phyloP scores from a whole-genome alignment of 2,797 vertebrate species.

The Dallia pectoralis region DNA sequence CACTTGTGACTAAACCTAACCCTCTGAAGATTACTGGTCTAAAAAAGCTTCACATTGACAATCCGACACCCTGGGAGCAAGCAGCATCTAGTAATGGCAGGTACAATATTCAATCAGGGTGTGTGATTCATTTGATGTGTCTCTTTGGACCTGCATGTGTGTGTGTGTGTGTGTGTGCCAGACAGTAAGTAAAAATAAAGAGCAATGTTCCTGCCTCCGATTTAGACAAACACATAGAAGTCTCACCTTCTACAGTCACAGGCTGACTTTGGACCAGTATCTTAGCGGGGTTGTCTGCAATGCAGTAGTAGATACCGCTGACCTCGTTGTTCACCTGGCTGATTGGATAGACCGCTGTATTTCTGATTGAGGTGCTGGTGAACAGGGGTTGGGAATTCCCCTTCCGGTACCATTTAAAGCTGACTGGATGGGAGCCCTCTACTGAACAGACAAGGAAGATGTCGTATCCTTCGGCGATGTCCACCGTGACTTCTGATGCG shows the following conservation, averaged over 20 bases:
- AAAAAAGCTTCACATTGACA: too few relatives aligned
- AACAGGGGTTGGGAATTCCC: conserved; percentile 13
- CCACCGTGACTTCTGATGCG: too few relatives aligned
- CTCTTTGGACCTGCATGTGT: background rate
- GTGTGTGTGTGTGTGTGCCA: too few relatives aligned
- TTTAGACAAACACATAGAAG: too few relatives aligned
- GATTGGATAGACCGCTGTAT: background rate
- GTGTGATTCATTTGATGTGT: too few relatives aligned
- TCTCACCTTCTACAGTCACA: conserved; percentile 58
- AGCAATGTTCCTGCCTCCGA: too few relatives aligned
- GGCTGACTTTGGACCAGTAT: conserved; percentile 24
- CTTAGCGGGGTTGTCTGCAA: conserved; percentile 60
- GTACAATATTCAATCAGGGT: too few relatives aligned
- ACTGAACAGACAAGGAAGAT: conserved; percentile 66
- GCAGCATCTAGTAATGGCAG: too few relatives aligned
- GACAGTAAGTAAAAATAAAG: too few relatives aligned
- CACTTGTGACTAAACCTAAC: background rate
- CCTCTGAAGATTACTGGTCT: background rate
- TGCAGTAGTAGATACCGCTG: conserved; percentile 66
- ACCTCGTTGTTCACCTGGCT: conserved; percentile 20
- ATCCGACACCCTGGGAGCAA: too few relatives aligned
- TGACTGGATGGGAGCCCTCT: conserved; percentile 64
- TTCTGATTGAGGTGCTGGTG: background rate
- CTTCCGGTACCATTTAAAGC: conserved; percentile 59
- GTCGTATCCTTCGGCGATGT: conserved; percentile 53